Evolutionary conservation across 2,113 vertebrate genomes (phyloP).

Genomic region (Edolisoma coerulescens): DNA sequence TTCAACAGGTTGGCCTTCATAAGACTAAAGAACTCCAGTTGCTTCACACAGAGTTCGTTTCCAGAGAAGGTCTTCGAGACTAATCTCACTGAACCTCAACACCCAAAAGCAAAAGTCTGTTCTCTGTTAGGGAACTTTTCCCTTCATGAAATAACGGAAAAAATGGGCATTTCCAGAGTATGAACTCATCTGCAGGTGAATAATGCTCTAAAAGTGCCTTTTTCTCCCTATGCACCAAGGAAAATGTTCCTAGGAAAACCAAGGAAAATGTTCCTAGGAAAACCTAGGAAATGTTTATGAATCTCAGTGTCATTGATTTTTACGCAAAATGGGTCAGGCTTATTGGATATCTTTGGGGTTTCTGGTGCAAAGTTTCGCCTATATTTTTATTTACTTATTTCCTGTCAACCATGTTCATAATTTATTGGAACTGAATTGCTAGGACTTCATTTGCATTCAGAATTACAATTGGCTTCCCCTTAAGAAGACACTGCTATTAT

Average conservation of each 20-base stretch:
- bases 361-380: background rate
- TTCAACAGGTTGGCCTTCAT: background rate
- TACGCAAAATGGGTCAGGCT: background rate
- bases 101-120: background rate
- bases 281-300: background rate
- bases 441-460: background rate
- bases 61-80: background rate
- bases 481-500: background rate
- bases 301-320: background rate
- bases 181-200: background rate
- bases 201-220: background rate
- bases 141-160: background rate
- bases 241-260: background rate
- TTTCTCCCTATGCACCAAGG: background rate
- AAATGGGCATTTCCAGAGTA: background rate
- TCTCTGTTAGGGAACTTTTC: background rate
- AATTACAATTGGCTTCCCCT: background rate
- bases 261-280: background rate
- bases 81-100: background rate
- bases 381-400: background rate
- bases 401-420: background rate
- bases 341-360: background rate
- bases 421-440: background rate
- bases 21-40: background rate
- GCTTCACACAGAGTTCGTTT: background rate